Conservation (phyloP, 2,797 vertebrate species). For the Pygocentrus nattereri region DNA sequence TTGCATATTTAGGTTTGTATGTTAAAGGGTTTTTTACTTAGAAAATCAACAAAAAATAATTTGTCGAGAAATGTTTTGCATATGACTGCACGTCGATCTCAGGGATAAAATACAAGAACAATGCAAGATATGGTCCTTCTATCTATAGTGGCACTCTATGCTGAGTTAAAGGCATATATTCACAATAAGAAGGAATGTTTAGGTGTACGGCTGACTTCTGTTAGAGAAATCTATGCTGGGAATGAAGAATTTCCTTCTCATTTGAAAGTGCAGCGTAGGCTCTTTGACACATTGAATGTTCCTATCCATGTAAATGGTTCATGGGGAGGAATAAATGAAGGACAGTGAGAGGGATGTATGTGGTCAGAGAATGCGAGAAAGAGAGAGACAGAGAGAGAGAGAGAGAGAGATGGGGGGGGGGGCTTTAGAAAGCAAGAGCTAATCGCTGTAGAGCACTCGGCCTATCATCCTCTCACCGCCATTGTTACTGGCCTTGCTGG, state of each 20-base stretch:
- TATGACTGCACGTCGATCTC: too few species aligned
- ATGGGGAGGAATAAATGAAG: slow-evolving; percentile 42
- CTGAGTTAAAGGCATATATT: slow-evolving; percentile 1
- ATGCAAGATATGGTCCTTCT: not conserved
- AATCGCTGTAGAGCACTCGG: slow-evolving; percentile 49
- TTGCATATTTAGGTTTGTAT: too few species aligned
- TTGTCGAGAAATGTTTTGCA: too few species aligned
- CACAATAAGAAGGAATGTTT: slow-evolving; percentile 3
- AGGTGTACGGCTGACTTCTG: not conserved
- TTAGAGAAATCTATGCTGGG: not conserved
- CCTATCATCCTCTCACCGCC: slow-evolving; percentile 51
- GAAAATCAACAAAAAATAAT: too few species aligned
- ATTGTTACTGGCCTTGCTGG: slow-evolving; percentile 70
- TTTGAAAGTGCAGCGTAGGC: slow-evolving; percentile 13
- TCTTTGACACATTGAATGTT: slow-evolving; percentile 32
- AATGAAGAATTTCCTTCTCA: slow-evolving; percentile 1
- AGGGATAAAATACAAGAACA: not conserved
- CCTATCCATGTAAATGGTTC: slow-evolving; percentile 26
- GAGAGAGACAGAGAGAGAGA: not conserved
- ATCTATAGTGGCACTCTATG: not conserved
- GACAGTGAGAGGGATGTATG: slow-evolving; percentile 15
- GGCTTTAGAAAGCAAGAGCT: slow-evolving; percentile 50
- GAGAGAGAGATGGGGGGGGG: not conserved
- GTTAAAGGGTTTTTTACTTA: too few species aligned
- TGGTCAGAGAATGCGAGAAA: slow-evolving; percentile 24